These are phyloP conservation scores for Rhabdomys dilectus DNA, from an alignment of 2,113 vertebrate genomes.

Conservation along the genomic window DNA sequence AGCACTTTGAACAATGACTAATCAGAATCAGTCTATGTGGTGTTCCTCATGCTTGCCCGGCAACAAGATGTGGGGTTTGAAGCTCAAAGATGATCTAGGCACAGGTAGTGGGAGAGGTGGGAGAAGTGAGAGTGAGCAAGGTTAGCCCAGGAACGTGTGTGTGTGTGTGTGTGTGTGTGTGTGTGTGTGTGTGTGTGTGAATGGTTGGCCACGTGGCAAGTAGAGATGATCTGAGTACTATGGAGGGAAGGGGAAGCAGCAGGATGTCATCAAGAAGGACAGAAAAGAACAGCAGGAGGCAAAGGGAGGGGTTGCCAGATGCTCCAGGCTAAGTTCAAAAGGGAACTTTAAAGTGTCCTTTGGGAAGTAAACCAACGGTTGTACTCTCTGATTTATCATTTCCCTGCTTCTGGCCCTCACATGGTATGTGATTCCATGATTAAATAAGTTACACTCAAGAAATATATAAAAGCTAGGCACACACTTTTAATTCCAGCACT, in stretches of 20 bases:
- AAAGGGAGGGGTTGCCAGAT: neutral
- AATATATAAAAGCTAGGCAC: neutral
- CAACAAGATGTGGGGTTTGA: neutral
- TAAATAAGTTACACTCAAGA: conserved; percentile 21
- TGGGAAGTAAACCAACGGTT: neutral
- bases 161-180: neutral
- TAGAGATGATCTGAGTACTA: neutral
- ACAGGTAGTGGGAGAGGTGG: neutral
- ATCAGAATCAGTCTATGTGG: neutral
- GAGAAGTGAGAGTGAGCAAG: neutral
- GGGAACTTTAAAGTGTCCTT: neutral
- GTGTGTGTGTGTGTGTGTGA: neutral
- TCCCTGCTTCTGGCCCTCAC: neutral
- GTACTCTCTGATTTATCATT: neutral
- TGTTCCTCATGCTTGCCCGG: no score
- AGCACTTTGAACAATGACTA: neutral
- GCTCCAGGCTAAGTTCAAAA: neutral
- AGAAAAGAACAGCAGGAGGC: neutral
- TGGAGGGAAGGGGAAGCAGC: fast-evolving
- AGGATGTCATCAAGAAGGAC: neutral
- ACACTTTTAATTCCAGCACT: neutral
- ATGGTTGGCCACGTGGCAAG: neutral
- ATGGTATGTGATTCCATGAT: neutral
- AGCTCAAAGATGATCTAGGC: neutral
- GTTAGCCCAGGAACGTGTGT: neutral